These are phyloP conservation scores for Ibycter americanus DNA, from an alignment of 2,797 vertebrate genomes.

Conservation along the genomic window DNA sequence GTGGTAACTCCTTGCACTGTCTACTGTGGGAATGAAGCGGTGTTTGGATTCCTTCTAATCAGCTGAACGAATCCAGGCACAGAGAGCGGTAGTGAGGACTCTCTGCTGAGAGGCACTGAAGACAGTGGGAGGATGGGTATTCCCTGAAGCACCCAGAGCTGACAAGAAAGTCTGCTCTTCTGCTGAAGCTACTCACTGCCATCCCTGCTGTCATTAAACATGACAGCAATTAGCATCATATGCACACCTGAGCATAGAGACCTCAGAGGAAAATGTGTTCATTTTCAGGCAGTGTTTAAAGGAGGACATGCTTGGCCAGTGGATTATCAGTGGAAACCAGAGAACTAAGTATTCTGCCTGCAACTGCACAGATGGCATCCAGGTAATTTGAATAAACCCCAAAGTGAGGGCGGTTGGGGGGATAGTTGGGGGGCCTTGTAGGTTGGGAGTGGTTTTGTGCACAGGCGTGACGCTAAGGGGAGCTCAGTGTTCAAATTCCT, in stretches of 20 bases:
- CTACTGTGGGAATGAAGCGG: background rate
- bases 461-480: background rate
- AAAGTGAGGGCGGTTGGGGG: background rate
- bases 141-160: background rate
- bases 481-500: background rate
- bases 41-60: background rate
- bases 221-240: background rate
- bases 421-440: background rate
- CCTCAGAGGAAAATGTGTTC: conserved; percentile 48
- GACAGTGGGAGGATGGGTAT: background rate
- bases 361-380: conserved; percentile 77
- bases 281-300: conserved; percentile 76
- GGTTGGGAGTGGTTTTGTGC: background rate
- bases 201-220: conserved; percentile 14
- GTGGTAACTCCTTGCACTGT: background rate
- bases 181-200: background rate
- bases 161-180: background rate
- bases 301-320: conserved; percentile 62
- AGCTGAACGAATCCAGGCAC: fast-evolving
- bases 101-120: background rate
- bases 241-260: background rate
- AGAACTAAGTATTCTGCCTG: conserved; percentile 73
- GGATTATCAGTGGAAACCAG: conserved; percentile 74
- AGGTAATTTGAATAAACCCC: conserved; percentile 68
- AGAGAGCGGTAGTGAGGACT: background rate